Conservation (phyloP, 2,113 vertebrate species). For the Xyliphius kryptos region DNA sequence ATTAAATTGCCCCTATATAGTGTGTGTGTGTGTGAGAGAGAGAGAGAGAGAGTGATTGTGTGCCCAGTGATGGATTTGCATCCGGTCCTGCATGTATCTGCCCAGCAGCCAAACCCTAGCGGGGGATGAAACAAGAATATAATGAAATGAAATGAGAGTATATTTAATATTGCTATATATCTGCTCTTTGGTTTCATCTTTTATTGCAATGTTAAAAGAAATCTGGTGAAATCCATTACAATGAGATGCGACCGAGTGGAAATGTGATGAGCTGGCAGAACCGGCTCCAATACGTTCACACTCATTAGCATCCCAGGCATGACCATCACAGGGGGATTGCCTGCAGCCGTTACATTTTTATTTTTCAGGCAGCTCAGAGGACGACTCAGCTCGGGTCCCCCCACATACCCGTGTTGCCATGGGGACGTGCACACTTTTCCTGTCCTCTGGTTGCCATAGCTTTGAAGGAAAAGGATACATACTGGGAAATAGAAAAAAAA, state of each 20-base stretch:
- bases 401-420: constrained; percentile 55
- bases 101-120: too few relatives aligned
- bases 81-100: too few relatives aligned
- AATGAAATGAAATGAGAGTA: too few relatives aligned
- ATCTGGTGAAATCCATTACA: neutral
- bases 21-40: too few relatives aligned
- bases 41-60: too few relatives aligned
- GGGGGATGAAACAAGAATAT: too few relatives aligned
- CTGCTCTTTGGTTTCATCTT: too few relatives aligned
- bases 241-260: neutral
- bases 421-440: constrained; percentile 44
- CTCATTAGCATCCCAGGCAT: constrained; percentile 44
- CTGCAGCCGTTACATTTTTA: constrained; percentile 32
- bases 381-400: constrained; percentile 37
- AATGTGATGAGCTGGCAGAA: constrained; percentile 17
- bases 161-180: too few relatives aligned
- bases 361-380: constrained; percentile 51
- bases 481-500: constrained; percentile 52
- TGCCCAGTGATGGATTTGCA: too few relatives aligned
- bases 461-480: constrained; percentile 53
- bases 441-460: constrained; percentile 60
- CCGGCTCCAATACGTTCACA: constrained; percentile 10
- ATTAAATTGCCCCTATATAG: too few relatives aligned
- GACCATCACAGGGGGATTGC: constrained; percentile 43
- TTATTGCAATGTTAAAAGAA: constrained; percentile 5